Base-by-base conservation (phyloP, 2,113 vertebrate species). In the Pagrus major region DNA sequence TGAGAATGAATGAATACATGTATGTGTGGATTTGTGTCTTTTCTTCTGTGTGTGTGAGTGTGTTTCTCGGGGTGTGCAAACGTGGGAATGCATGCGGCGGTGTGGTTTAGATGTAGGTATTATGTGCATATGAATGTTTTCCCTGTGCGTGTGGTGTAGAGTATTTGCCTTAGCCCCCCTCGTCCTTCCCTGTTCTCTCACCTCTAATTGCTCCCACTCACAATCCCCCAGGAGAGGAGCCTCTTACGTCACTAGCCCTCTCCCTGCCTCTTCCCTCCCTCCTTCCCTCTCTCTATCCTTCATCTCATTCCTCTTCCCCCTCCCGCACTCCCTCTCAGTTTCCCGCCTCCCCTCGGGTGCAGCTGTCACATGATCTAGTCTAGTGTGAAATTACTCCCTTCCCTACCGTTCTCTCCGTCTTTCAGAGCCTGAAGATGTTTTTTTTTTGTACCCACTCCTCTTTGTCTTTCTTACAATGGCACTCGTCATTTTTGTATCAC, bases 351-450 rank as follows among this genome's bases (percentile, higher is more conserved):
- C 91, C 76, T 77, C 64, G 82, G 90, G 85, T 91, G 88, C 80
- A 86, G 88, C 91, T 93, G 92, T 92, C 93, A 94, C 93, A 94
- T 94, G 93, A 94, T 93, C 90, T 92, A 93, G 92, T 94, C 91
- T 93, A 91, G 92, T 94, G 89, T 93, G 91, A 93, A 94, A 93
- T 93, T 89, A 89, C 88, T 88, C 81, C 83, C 85, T 89, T 88
- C 89, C 83, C 78, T 58, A 82, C 81, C 76, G 74, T 89, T 92
- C 81, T 59, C 55, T 83, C 77, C 78, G 60, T 92, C 89, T 91
- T 89, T 86, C 78, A 58, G 88, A 81, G 83, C 93, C 86, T 80
- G 77, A 76, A 90, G 90, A 89, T 91, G 64, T 88, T 87, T 80
- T 80, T 63, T 81, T 75, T 78, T 65, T 67, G n/a, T 46, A 59